Base-by-base conservation (phyloP, 1,140 invertebrate species). In the Cydia strobilella region DNA sequence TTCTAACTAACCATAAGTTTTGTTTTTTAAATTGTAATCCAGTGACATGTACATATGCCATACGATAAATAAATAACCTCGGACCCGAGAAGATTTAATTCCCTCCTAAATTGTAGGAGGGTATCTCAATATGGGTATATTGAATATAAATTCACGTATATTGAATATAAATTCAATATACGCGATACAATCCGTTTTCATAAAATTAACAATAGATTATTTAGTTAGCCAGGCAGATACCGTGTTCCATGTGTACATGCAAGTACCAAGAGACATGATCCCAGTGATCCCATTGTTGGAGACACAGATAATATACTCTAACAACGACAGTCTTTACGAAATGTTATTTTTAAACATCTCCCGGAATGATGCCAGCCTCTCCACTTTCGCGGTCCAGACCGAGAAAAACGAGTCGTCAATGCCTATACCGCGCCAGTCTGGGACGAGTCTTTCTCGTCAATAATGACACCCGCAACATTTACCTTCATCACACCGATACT, bases 291-390 rank as follows among this genome's bases (percentile, higher is more conserved):
- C 48, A 48, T 15, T 48, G 45, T 39, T 10, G 35, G 35, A 39
- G 9, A 39, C 35, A 39, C 35, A 39, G 9, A 39, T 39, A 39
- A 15, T 48, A 48, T 15, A 48, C 45, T 15, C 45, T 48, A 48
- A 48, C 48, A n/a, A 51, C n/a, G 48, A n/a, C 48, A 51, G 48
- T 51, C 48, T 51, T 51, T 51, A 51, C 6, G 15, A 51, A 51
- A 51, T n/a, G 48, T 18, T 15, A 13, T 15, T 48, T 48, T 48
- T 15, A 48, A 4, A 15, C 15, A 39, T 39, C 35, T 39, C 35
- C 9, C 35, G 2, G 35, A 39, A 39, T 39, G 35, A 39, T 39
- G 35, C 25, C 25, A 27, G 7, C 3, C 42, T 15, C 42, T 45
- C 12, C 42, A 45, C 42, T 13, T 45, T 45, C 0, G 12, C 10